Evolutionary conservation across 2,113 vertebrate species (phyloP).

Genomic region (Rattus rattus): DNA sequence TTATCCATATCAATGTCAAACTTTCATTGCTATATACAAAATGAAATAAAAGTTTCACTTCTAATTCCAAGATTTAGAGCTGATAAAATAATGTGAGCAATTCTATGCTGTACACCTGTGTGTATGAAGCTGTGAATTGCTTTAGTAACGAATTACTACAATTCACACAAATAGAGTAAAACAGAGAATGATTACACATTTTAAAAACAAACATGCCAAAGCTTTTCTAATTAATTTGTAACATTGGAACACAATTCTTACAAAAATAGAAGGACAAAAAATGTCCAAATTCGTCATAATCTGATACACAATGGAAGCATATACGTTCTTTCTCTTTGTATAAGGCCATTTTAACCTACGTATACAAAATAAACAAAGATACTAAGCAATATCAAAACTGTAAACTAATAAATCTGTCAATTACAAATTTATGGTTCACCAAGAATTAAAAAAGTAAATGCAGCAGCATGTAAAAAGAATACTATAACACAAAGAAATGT

Average conservation of each 20-base stretch:
- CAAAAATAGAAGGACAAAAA: neutral
- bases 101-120: neutral
- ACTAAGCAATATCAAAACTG: neutral
- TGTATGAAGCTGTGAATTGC: neutral
- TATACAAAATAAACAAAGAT: neutral
- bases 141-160: neutral
- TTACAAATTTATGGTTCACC: neutral
- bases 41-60: neutral
- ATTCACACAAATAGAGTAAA: neutral
- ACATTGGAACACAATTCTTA: neutral
- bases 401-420: neutral
- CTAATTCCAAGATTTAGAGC: neutral
- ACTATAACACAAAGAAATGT: neutral
- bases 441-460: neutral
- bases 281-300: neutral
- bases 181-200: neutral
- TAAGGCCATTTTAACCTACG: neutral
- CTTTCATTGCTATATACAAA: neutral
- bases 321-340: neutral
- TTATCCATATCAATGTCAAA: neutral
- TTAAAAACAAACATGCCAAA: neutral
- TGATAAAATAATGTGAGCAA: neutral
- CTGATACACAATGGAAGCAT: neutral
- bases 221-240: neutral
- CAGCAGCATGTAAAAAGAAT: neutral